Conservation (phyloP, 37 sponge, comb jelly and placozoan species). For the Crambe crambe region DNA sequence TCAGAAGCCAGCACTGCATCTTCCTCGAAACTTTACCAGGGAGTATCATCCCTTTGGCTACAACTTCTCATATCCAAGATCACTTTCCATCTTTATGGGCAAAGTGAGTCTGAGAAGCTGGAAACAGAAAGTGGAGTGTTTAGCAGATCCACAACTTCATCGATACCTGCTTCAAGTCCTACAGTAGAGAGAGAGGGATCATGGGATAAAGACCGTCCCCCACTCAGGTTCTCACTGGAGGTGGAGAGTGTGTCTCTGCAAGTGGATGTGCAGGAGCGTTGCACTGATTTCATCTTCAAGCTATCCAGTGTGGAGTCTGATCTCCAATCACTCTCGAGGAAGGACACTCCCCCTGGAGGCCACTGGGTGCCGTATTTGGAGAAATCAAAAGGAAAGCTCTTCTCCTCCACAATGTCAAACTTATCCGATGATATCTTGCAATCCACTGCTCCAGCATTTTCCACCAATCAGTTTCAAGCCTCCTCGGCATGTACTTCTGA, state of each 20-base stretch:
- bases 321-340: background rate
- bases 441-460: background rate
- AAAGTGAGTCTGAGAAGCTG: background rate
- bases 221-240: constrained; percentile 21
- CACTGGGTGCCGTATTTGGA: constrained; percentile 27
- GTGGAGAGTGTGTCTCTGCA: constrained; percentile 43
- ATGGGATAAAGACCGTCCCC: background rate
- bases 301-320: constrained; percentile 15
- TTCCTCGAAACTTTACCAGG: constrained; percentile 10
- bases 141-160: constrained; percentile 2
- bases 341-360: background rate
- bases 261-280: constrained; percentile 51
- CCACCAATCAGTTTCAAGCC: background rate
- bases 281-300: constrained; percentile 29
- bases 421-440: constrained; percentile 35
- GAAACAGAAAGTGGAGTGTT: background rate
- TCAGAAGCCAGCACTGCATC: constrained; percentile 28
- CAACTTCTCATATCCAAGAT: constrained; percentile 43
- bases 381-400: constrained; percentile 21
- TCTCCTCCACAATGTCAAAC: constrained; percentile 48
- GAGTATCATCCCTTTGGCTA: constrained; percentile 46
- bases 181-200: no score
- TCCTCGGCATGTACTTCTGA: background rate
- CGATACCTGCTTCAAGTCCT: background rate
- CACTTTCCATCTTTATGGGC: constrained; percentile 8